Evolutionary conservation across 1,140 invertebrate genomes (phyloP), one percentile per base, ranked within the genome.

Genomic region (Ditylenchus dipsaci): DNA sequence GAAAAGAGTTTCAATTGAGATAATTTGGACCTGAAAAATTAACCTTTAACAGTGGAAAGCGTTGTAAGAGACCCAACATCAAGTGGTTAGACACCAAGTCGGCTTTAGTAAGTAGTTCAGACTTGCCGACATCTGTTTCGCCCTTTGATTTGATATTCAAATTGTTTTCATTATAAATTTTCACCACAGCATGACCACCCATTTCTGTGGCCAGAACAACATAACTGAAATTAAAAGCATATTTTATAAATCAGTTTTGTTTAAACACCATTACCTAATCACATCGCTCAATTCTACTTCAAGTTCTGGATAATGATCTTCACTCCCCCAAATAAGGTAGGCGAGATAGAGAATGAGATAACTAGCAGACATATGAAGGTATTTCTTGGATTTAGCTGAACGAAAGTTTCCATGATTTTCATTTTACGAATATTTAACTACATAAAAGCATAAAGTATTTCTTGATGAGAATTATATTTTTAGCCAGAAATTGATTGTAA

Each of bases 1-100:
- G 47, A 82, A 66, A 59, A 53, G 60, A 5, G 30, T 68, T 11
- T 11, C 30, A 47, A 19, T 47, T n/a, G 42, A 63, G 49, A 8
- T 64, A 19, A 38, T 58, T 7, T 15, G n/a, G 23, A 56, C 8
- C 30, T 30, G n/a, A 11, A 17, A n/a, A 19, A 42, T 19, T 56
- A 23, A 81, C 77, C 26, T 68, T 75, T 23, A 80, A 38, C 30
- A 60, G 60, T 7, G 78, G 74, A 72, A 83, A 79, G 11, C 80
- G 57, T 26, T 76, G 38, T 3, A 82, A 59, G 23, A 82, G 43
- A 30, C 73, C 73, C 17, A 83, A 43, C 45, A 82, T 82, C 17
- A 82, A 63, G 53, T 79, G 65, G 64, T 82, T 82, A 19, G 80
- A 82, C n/a, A 83, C 68, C 19, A 82, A 64, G 70, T 82, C 80